Percentiles rank a stretch among this genome's conserved stretches.
These are phyloP conservation scores for Bradypodion pumilum DNA, from an alignment of 2,797 vertebrate species.

Conservation along the genomic window DNA sequence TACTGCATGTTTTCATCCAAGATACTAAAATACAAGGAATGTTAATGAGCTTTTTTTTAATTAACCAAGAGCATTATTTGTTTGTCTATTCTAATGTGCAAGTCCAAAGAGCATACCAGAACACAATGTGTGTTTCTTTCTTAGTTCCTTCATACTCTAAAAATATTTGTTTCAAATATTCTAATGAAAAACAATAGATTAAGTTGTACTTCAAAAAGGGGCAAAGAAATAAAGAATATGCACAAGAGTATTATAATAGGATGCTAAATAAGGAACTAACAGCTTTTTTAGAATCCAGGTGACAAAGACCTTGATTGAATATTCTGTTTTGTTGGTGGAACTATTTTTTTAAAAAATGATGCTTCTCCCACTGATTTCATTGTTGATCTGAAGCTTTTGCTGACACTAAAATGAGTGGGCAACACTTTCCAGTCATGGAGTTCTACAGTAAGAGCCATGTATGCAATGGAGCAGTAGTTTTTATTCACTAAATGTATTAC, in stretches of 20 bases:
- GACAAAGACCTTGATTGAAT: neutral
- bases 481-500: too few relatives aligned
- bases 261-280: too few relatives aligned
- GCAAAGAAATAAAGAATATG: neutral
- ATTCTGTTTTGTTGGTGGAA: neutral
- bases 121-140: neutral
- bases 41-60: neutral
- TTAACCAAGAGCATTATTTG: neutral
- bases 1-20: neutral
- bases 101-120: neutral
- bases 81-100: neutral
- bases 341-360: neutral
- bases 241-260: neutral
- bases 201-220: neutral
- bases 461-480: neutral
- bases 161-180: neutral
- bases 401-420: neutral
- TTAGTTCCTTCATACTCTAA: neutral
- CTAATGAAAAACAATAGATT: neutral
- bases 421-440: too few relatives aligned
- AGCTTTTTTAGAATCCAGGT: neutral
- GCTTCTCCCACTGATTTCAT: neutral
- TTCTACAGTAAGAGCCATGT: neutral
- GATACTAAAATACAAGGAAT: neutral
- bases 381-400: neutral